A percentile compares a stretch with the other conserved stretches of the same genome.
Evolutionary conservation across 2,888 invertebrate genomes (phyloP).

Genomic region (Cantharis rustica): DNA sequence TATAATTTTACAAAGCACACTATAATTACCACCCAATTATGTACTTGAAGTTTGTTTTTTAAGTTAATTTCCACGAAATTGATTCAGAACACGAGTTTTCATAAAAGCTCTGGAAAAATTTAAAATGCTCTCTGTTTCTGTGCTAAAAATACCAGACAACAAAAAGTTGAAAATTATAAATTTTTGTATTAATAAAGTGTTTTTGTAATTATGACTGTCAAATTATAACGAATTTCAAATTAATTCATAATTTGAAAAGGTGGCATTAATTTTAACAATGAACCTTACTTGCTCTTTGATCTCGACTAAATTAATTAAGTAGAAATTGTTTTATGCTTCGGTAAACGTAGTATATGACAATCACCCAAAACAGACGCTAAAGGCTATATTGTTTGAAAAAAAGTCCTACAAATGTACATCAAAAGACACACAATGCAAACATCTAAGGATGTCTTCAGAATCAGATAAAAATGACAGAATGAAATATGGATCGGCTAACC

Average conservation of each 20-base stretch:
- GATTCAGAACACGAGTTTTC: neutral
- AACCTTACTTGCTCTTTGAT: conserved; percentile 10
- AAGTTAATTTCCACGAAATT: neutral
- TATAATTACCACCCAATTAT: no score
- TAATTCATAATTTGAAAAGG: neutral
- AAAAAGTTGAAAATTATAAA: neutral
- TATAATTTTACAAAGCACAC: no score
- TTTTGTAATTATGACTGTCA: neutral
- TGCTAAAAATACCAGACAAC: neutral
- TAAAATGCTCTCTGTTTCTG: neutral
- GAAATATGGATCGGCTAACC: no score
- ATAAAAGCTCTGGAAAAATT: neutral
- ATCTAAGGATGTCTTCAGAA: no score
- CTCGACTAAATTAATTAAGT: conserved; percentile 13
- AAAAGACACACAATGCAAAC: no score
- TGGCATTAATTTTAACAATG: conserved; percentile 7
- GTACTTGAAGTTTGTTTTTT: no score
- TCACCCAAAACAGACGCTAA: conserved; percentile 12
- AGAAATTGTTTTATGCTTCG: conserved; percentile 6
- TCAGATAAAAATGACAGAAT: no score
- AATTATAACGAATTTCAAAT: neutral
- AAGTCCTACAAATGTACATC: no score
- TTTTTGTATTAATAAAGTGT: neutral
- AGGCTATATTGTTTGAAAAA: conserved; percentile 11
- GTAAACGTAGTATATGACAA: conserved; percentile 13